Evolutionary conservation across 2,113 vertebrate species (phyloP).

Genomic region (Tylochromis polylepis): DNA sequence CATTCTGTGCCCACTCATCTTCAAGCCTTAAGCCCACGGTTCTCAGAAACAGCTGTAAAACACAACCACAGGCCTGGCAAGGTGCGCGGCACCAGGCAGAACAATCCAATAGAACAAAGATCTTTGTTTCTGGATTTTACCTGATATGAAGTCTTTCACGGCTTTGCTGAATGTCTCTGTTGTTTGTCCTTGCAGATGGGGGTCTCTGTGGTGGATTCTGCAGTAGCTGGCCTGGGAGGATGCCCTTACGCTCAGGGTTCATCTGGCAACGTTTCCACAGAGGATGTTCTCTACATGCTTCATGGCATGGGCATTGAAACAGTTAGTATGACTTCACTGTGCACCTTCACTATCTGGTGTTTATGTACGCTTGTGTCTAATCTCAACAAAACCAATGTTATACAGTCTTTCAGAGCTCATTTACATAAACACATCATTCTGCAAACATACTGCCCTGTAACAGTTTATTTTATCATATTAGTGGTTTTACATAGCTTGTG

Average conservation of each 20-base stretch:
- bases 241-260: slow-evolving; percentile 92
- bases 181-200: slow-evolving; percentile 85
- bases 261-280: slow-evolving; percentile 92
- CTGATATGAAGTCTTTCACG: slow-evolving; percentile 1
- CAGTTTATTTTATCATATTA: slow-evolving; percentile 49
- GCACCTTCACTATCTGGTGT: background rate
- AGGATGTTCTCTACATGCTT: slow-evolving; percentile 94
- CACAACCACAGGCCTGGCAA: slow-evolving; percentile 51
- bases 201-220: slow-evolving; percentile 87
- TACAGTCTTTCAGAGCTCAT: background rate
- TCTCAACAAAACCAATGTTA: background rate
- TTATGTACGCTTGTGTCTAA: slow-evolving; percentile 2
- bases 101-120: slow-evolving; percentile 53
- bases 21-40: slow-evolving; percentile 36
- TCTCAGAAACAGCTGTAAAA: slow-evolving; percentile 52
- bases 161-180: slow-evolving; percentile 41
- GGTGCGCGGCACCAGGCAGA: slow-evolving; percentile 4
- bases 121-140: slow-evolving; percentile 57
- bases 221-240: slow-evolving; percentile 89
- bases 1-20: slow-evolving; percentile 63
- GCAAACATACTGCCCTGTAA: slow-evolving; percentile 30
- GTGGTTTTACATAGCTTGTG: slow-evolving; percentile 32
- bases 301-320: slow-evolving; percentile 89
- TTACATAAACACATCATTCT: slow-evolving; percentile 38
- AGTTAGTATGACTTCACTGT: slow-evolving; percentile 71